Conservation (phyloP, 2,113 vertebrate genomes). For the Thalassarche chlororhynchos region DNA sequence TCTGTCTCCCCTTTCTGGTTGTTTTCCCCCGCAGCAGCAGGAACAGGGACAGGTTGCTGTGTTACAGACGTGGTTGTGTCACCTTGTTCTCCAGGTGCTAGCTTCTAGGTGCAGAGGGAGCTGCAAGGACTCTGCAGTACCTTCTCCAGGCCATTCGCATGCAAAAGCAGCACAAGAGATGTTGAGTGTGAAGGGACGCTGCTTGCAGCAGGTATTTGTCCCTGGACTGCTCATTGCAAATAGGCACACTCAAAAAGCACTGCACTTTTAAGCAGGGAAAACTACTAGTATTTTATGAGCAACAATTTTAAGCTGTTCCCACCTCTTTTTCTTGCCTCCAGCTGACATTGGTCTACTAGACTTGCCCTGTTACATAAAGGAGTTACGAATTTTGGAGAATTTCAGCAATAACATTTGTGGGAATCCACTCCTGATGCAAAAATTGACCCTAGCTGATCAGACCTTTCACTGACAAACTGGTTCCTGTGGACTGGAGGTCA, state of each 20-base stretch:
- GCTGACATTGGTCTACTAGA: background rate
- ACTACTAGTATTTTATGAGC: background rate
- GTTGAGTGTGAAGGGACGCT: background rate
- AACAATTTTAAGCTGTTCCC: background rate
- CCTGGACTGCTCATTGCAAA: background rate
- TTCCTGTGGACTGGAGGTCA: background rate
- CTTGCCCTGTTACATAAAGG: background rate
- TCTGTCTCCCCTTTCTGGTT: background rate
- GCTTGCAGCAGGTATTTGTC: background rate
- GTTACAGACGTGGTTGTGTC: background rate
- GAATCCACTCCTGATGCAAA: background rate
- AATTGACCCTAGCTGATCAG: background rate
- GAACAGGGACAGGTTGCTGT: background rate
- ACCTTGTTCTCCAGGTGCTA: background rate
- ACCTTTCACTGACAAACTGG: background rate
- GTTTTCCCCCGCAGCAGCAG: background rate
- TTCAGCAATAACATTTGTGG: background rate
- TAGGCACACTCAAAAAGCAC: background rate
- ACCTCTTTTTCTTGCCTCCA: background rate
- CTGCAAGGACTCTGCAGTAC: background rate
- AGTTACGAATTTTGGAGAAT: background rate
- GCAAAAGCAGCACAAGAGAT: background rate
- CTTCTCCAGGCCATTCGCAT: background rate
- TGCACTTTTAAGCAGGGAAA: background rate
- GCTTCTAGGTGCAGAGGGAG: background rate